Conservation (phyloP, 2,113 vertebrate genomes). For the Mus pahari region DNA sequence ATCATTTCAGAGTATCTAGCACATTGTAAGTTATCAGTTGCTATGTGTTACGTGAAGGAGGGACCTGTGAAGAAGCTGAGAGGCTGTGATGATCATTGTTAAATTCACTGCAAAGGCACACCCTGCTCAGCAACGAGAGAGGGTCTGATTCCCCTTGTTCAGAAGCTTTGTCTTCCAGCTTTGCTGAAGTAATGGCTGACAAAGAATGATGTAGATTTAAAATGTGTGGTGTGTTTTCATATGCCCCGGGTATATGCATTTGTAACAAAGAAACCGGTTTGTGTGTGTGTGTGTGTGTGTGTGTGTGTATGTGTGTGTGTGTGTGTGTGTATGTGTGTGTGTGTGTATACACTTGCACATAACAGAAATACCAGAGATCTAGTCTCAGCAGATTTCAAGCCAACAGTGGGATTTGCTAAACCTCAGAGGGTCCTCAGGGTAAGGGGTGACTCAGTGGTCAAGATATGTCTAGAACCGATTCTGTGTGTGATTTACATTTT, state of each 20-base stretch:
- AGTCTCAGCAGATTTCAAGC: not conserved
- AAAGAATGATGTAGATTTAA: not conserved
- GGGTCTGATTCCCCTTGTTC: rapidly evolving
- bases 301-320: not conserved
- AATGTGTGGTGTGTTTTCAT: not conserved
- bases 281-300: not conserved
- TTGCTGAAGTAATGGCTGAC: not conserved
- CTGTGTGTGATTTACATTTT: not conserved
- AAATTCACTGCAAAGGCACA: not conserved
- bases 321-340: not conserved
- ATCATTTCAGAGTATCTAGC: not conserved
- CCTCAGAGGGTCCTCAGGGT: no score
- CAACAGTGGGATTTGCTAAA: not conserved
- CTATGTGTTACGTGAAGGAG: rapidly evolving
- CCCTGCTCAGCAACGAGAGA: not conserved
- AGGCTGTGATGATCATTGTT: not conserved
- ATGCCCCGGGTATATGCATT: rapidly evolving
- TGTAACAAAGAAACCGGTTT: not conserved
- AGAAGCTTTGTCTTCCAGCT: no score
- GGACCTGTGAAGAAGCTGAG: rapidly evolving
- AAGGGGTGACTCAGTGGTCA: not conserved
- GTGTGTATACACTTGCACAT: not conserved
- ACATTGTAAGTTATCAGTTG: not conserved
- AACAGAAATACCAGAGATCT: not conserved
- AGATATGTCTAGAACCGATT: not conserved